phyloP scores from a whole-genome alignment of 2,888 invertebrate species.

The Tholera decimalis region DNA sequence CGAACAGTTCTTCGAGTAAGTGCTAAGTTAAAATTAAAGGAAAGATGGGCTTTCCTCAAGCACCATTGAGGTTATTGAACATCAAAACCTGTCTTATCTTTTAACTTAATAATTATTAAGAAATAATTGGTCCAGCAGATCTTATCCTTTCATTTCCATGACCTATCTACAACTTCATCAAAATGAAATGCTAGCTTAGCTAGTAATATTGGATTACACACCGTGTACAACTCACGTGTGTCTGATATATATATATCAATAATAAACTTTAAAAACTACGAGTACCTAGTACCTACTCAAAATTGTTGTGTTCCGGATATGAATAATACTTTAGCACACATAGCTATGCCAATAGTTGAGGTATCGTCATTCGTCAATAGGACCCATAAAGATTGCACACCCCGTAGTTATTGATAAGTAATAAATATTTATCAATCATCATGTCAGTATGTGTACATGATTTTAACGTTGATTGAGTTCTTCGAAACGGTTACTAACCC shows the following conservation, averaged over 20 bases:
- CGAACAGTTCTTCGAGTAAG: constrained; percentile 98
- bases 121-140: background rate
- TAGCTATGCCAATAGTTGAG: constrained; percentile 15
- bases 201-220: constrained; percentile 18
- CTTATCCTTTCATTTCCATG: constrained; percentile 4
- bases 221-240: constrained; percentile 4
- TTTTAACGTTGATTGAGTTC: constrained; percentile 21
- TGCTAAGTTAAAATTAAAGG: constrained; percentile 39
- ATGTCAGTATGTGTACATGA: constrained; percentile 24
- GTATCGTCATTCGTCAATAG: constrained; percentile 32
- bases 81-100: constrained; percentile 21
- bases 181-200: constrained; percentile 15
- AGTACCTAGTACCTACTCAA: constrained; percentile 9
- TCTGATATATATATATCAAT: constrained; percentile 18
- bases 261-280: constrained; percentile 32
- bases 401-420: constrained; percentile 33
- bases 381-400: constrained; percentile 47
- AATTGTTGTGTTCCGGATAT: constrained; percentile 46
- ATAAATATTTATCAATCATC: constrained; percentile 52
- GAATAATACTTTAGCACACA: constrained; percentile 52
- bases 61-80: background rate
- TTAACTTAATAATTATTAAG: constrained; percentile 22
- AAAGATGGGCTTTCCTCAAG: background rate
- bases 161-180: constrained; percentile 25
- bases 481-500: constrained; percentile 19